Evolutionary conservation across 2,888 invertebrate genomes (phyloP).

Genomic region (Pinctada fucata): DNA sequence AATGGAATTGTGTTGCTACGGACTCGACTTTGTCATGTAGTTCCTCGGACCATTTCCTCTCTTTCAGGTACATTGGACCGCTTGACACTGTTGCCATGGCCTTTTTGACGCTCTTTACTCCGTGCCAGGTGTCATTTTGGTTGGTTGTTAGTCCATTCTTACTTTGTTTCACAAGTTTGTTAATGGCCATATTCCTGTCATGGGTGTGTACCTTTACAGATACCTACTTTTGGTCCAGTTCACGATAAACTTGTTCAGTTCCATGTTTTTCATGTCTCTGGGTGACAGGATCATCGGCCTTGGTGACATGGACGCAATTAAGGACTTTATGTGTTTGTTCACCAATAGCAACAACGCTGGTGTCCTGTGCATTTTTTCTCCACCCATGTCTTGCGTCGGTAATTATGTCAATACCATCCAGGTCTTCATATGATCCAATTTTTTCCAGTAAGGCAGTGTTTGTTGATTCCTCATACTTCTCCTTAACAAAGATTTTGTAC

Average conservation of each 20-base stretch:
- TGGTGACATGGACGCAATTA: conserved; percentile 25
- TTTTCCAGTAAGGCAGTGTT: conserved; percentile 14
- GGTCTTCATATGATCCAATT: conserved; percentile 24
- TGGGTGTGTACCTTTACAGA: conserved; percentile 20
- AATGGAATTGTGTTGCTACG: conserved; percentile 35
- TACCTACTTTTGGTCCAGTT: conserved; percentile 21
- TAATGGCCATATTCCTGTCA: conserved; percentile 29
- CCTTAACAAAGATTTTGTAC: background rate
- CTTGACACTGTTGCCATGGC: conserved; percentile 20
- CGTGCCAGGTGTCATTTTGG: conserved; percentile 39
- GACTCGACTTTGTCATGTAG: conserved; percentile 29
- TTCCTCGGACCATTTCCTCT: conserved; percentile 24
- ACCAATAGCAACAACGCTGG: no score
- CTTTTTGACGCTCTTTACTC: conserved; percentile 32
- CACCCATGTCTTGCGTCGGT: conserved; percentile 32
- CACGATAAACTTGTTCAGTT: conserved; percentile 21
- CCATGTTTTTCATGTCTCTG: conserved; percentile 33
- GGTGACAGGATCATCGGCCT: conserved; percentile 30
- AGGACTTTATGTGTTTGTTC: conserved; percentile 31
- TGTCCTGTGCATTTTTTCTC: conserved; percentile 36
- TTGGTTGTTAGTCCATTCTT: no score
- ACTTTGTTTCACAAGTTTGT: conserved; percentile 12
- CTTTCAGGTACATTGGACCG: conserved; percentile 27
- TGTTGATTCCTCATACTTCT: conserved; percentile 14
- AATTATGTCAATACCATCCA: conserved; percentile 23